Base-by-base conservation (phyloP, 2,113 vertebrate species). In the Cyprinus carpio region DNA sequence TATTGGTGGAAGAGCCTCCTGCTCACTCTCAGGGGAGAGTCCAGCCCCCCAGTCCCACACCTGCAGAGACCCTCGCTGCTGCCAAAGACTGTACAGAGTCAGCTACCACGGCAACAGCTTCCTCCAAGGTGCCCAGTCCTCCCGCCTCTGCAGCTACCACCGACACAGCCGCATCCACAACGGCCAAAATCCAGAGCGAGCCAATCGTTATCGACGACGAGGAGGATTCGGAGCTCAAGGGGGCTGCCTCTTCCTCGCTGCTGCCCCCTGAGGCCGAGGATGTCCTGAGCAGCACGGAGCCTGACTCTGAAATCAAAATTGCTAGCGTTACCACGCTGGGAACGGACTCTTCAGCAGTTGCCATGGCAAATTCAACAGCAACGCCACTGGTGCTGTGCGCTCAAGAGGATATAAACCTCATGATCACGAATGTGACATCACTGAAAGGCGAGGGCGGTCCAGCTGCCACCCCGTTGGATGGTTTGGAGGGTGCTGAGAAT, bases 141-240 rank as follows among this genome's bases (percentile, higher is more conserved):
- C 87, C 75, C 74, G 91, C 92, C 90, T 92, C 92, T 56, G 78
- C 86, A 81, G 80, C 84, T 87, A 72, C 88, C 88, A 62, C 85
- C 1, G 75, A 20, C 74, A 51, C 25, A 31, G 69, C 80, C 64
- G 31, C 75, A 80, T 46, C 78, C 56, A 43, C 86, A 4, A 79
- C 89, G 8, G 83, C 82, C 6, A 91, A 95, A 86, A 95, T 93
- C 93, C 93, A 95, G 88, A 96, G 95, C 72, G 97, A 99, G 92
- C 97, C 98, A 77, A 99, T 99, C 88, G 96, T 99, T 91, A 99
- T 99, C 86, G 98, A 99, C 34, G 98, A 99, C 29, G 98, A 99
- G 94, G 98, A 99, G 90, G 97, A 98, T 80, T 89, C 93, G 81
- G 96, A 94, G 51, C 96, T 95, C 85, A 96, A 95, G 88, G 93